phyloP scores from a whole-genome alignment of 2,113 vertebrate genomes.

The Porphyrio hochstetteri region DNA sequence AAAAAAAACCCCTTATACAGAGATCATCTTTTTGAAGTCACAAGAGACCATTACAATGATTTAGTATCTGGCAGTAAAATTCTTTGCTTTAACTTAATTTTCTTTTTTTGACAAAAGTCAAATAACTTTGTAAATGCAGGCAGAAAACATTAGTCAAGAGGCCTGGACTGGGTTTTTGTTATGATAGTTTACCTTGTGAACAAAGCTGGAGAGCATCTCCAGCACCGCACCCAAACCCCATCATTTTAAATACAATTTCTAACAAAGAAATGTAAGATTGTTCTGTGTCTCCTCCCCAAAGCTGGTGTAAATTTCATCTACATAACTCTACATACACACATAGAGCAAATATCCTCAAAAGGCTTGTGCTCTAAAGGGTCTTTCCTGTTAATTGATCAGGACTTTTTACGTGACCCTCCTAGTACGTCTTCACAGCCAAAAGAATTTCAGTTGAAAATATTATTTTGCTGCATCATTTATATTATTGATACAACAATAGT shows the following conservation, averaged over 20 bases:
- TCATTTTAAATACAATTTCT: background rate
- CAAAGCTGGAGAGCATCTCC: background rate
- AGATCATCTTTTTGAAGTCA: background rate
- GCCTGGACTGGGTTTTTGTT: background rate
- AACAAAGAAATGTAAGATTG: background rate
- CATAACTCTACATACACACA: background rate
- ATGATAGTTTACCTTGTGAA: background rate
- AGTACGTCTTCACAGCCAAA: background rate
- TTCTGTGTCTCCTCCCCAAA: background rate
- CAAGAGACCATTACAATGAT: background rate
- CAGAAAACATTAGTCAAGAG: background rate
- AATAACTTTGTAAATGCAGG: background rate
- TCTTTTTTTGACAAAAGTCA: background rate
- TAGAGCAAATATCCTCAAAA: background rate
- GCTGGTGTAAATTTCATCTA: background rate
- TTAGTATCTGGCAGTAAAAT: background rate
- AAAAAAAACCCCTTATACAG: background rate
- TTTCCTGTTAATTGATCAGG: background rate
- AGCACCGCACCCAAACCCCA: background rate
- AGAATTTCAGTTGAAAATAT: background rate
- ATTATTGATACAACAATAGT: background rate
- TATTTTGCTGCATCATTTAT: background rate
- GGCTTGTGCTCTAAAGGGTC: background rate
- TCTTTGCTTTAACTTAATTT: background rate
- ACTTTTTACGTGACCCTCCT: background rate